Conservation (phyloP, 2,113 vertebrate genomes). For the Cromileptes altivelis region DNA sequence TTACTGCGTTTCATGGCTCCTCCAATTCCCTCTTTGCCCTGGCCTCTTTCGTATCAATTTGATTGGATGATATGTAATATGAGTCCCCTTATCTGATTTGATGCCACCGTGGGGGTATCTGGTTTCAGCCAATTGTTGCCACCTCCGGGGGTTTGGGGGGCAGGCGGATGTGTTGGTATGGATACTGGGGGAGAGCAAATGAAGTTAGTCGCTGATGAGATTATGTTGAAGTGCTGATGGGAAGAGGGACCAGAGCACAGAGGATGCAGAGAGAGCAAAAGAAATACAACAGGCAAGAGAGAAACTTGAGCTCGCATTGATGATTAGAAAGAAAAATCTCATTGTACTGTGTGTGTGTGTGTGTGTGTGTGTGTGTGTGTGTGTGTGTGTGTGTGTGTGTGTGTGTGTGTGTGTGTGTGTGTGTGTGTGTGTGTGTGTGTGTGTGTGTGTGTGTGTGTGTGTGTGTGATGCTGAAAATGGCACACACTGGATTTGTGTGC, state of each 20-base stretch:
- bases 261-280: constrained; percentile 44
- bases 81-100: constrained; percentile 82
- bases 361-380: constrained; percentile 26
- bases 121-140: constrained; percentile 82
- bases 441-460: background rate
- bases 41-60: constrained; percentile 75
- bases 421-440: constrained; percentile 29
- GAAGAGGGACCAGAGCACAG: constrained; percentile 71
- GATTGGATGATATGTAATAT: constrained; percentile 81
- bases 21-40: constrained; percentile 67
- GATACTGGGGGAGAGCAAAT: constrained; percentile 78
- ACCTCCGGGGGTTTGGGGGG: constrained; percentile 78
- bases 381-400: constrained; percentile 1
- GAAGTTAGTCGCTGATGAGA: constrained; percentile 81
- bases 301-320: constrained; percentile 64
- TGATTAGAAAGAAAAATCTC: constrained; percentile 47
- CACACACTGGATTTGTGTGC: constrained; percentile 33
- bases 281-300: constrained; percentile 44
- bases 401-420: constrained; percentile 10
- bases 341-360: constrained; percentile 13
- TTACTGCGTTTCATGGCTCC: constrained; percentile 67
- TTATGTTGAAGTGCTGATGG: constrained; percentile 83
- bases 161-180: constrained; percentile 82
- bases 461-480: constrained; percentile 32
- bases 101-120: constrained; percentile 77